Evolutionary conservation across 2,797 vertebrate species (phyloP).

Genomic region (Rousettus madagascariensis): DNA sequence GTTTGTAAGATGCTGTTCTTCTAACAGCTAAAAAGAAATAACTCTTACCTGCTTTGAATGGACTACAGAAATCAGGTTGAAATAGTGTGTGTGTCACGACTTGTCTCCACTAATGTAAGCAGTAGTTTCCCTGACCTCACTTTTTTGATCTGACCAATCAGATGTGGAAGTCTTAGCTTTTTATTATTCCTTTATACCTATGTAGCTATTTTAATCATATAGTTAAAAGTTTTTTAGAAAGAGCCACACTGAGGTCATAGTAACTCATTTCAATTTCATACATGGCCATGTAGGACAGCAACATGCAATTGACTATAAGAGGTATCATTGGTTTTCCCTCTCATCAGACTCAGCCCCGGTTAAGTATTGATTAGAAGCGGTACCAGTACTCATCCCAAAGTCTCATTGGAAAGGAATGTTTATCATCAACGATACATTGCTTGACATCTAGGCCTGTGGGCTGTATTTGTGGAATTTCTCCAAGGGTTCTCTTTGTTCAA

Average conservation of each 20-base stretch:
- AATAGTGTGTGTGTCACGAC: accelerated
- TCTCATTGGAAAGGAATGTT: constrained; percentile 50
- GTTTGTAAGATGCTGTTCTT: not conserved
- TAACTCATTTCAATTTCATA: not conserved
- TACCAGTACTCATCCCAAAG: not conserved
- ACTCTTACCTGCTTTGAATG: not conserved
- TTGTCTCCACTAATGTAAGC: no score
- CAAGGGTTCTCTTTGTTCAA: constrained; percentile 62
- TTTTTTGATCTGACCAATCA: not conserved
- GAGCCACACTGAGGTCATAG: not conserved
- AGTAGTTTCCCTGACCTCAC: not conserved
- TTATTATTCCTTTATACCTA: not conserved
- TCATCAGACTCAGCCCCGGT: not conserved
- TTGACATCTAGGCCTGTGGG: constrained; percentile 52
- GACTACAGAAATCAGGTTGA: not conserved
- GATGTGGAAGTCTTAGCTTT: not conserved
- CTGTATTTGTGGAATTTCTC: constrained; percentile 39
- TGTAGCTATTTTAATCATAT: not conserved
- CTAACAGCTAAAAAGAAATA: not conserved
- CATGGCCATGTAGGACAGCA: not conserved
- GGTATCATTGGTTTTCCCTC: not conserved
- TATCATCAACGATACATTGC: not conserved
- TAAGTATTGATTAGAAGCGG: not conserved
- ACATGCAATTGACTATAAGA: not conserved
- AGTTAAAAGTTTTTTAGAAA: not conserved